Evolutionary conservation across 2,888 invertebrate genomes (phyloP), one percentile per base, ranked within the genome.

Genomic region (Glaucopsyche alexis): DNA sequence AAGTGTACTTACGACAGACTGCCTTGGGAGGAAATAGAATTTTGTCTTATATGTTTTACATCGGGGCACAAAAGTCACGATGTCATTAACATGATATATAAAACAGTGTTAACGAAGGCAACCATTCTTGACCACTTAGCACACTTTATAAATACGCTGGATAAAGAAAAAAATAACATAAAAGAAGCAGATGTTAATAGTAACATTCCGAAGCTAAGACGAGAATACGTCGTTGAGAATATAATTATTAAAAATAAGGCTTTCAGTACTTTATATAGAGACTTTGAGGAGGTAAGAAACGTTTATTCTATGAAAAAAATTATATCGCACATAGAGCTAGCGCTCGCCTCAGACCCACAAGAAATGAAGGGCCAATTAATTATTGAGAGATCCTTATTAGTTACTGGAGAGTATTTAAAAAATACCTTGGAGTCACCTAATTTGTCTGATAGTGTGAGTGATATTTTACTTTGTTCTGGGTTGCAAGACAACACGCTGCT

Each of bases 1-100:
- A 69, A 69, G 29, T 49, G 29, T 19, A 47, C 69, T 16, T 69
- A 69, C 69, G 29, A 47, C 1, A 69, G n/a, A 49, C 13, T 69
- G 29, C 69, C 69, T 29, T 69, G 69, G 69, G 69, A 69, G 49
- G 69, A 69, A 69, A 69, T 69, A 14, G 69, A 69, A 29, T 69
- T 69, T 42, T 69, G 69, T 45, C 69, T 69, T 8, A 47, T 69
- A 29, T 29, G 69, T 49, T 69, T 69, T 69, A 19, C 49, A 7
- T 69, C 69, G 7, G 69, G 47, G 29, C 69, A 69, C n/a, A 47
- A 29, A 69, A 49, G 38, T 11, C 29, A 49, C 29, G 47, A 69
- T 7, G 29, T 29, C 45, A 69, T 47, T 7, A 69, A 69, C 47
- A 7, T 69, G 6, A 49, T 69, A 47, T 47, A 69, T 69, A 69